phyloP scores from a whole-genome alignment of 2,797 vertebrate genomes.

The Brachyrhaphis roseni region DNA sequence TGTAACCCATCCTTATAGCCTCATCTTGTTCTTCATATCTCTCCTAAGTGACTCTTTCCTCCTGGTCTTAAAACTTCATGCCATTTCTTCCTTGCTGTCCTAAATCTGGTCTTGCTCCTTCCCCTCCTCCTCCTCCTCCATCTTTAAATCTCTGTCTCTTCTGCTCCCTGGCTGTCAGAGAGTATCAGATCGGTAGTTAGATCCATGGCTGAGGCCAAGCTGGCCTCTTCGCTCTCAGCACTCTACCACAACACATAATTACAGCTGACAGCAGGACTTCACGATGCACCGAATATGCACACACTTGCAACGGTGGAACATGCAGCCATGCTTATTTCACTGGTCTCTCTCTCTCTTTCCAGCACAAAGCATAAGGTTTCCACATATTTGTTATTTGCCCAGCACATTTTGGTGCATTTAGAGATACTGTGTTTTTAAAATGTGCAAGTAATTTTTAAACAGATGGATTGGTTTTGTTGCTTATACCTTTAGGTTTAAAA shows the following conservation, averaged over 20 bases:
- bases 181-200: constrained; percentile 80
- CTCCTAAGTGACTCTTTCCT: constrained; percentile 47
- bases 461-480: constrained; percentile 46
- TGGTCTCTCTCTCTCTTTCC: not conserved
- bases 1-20: constrained; percentile 37
- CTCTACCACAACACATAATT: constrained; percentile 77
- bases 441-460: constrained; percentile 15
- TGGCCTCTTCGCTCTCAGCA: constrained; percentile 72
- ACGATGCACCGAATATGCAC: constrained; percentile 47
- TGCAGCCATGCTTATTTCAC: constrained; percentile 26
- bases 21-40: constrained; percentile 39
- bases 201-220: constrained; percentile 75
- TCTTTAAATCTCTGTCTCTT: constrained; percentile 38
- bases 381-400: constrained; percentile 37
- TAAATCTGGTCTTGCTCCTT: constrained; percentile 53
- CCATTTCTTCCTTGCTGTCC: constrained; percentile 50
- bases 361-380: constrained; percentile 30
- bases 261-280: constrained; percentile 77
- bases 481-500: constrained; percentile 51
- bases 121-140: constrained; percentile 15
- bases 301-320: constrained; percentile 20
- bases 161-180: constrained; percentile 66
- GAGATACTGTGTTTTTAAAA: constrained; percentile 22
- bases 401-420: constrained; percentile 41
- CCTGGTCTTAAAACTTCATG: constrained; percentile 46